phyloP scores from a whole-genome alignment of 2,888 invertebrate genomes.

The Phengaris alcon region DNA sequence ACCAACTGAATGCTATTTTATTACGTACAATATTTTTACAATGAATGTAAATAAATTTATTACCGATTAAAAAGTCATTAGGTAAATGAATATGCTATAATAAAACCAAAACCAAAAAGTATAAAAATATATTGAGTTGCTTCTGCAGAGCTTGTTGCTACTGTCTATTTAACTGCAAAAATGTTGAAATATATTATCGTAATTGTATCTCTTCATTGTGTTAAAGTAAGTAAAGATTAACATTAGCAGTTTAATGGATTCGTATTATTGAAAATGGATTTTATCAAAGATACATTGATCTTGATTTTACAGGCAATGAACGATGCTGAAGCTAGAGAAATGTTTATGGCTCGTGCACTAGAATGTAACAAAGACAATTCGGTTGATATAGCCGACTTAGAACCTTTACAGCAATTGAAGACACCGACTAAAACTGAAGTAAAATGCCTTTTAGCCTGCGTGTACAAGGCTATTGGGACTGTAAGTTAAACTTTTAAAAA shows the following conservation, averaged over 20 bases:
- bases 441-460: slow-evolving; percentile 72
- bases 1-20: not conserved
- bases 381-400: slow-evolving; percentile 55
- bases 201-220: not conserved
- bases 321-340: slow-evolving; percentile 57
- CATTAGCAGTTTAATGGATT: not conserved
- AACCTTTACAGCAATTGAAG: slow-evolving; percentile 49
- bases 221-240: slow-evolving; percentile 8
- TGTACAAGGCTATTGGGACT: slow-evolving; percentile 24
- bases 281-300: not conserved
- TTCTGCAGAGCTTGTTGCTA: not conserved
- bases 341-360: slow-evolving; percentile 55
- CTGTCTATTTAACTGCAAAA: not conserved
- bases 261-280: not conserved
- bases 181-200: slow-evolving; percentile 13
- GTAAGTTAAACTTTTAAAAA: not conserved
- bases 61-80: not conserved
- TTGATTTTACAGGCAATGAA: slow-evolving; percentile 46
- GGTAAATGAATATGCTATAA: not conserved
- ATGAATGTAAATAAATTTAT: not conserved
- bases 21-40: not conserved
- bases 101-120: not conserved
- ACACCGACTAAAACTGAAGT: slow-evolving; percentile 62
- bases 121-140: not conserved
- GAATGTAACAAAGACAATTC: slow-evolving; percentile 54